Conservation (phyloP, 2,797 vertebrate species). For the Spinibarbus caldwelli region DNA sequence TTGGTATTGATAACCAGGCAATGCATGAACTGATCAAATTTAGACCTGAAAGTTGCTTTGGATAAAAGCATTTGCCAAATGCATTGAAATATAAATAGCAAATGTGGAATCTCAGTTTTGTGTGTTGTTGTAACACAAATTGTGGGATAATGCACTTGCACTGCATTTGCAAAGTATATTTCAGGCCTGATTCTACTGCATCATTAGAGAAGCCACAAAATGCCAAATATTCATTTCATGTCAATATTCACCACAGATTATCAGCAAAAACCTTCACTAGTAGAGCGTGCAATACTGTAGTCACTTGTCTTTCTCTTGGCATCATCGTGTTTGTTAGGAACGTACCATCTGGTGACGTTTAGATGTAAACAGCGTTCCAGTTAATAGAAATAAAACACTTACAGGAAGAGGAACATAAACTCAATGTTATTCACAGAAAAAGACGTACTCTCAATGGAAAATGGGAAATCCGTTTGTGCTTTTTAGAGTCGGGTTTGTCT, state of each 20-base stretch:
- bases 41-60: not conserved
- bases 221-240: slow-evolving; percentile 1
- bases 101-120: not conserved
- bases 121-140: not conserved
- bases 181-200: slow-evolving; percentile 26
- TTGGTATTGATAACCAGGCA: no score
- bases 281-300: not conserved
- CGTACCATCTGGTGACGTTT: slow-evolving; percentile 80
- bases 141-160: no score
- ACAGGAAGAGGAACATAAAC: slow-evolving; percentile 69
- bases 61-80: not conserved
- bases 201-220: slow-evolving; percentile 4
- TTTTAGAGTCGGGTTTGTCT: slow-evolving; percentile 53
- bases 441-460: slow-evolving; percentile 63
- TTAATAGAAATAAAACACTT: slow-evolving; percentile 73
- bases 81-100: not conserved
- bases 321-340: slow-evolving; percentile 74
- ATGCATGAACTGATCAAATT: not conserved
- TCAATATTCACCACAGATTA: slow-evolving; percentile 9
- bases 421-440: slow-evolving; percentile 61
- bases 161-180: not conserved
- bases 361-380: slow-evolving; percentile 85
- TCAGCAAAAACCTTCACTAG: not conserved
- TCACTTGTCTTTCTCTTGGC: slow-evolving; percentile 68
- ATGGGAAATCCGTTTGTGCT: slow-evolving; percentile 77